Evolutionary conservation across 2,888 invertebrate species (phyloP).

Genomic region (Coelinius sp.): DNA sequence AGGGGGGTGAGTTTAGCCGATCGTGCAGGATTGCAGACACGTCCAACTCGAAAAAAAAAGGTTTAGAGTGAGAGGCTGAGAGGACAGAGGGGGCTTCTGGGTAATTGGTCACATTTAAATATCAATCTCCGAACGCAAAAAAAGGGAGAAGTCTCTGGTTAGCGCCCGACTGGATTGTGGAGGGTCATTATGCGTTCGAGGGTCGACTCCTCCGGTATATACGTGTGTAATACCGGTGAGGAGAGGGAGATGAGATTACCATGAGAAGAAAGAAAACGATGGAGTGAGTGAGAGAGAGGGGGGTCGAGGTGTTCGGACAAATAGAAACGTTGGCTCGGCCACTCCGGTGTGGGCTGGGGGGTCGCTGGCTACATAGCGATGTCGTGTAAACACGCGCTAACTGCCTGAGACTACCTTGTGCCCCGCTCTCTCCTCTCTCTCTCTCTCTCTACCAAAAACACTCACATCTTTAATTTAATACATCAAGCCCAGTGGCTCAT

Average conservation of each 20-base stretch:
- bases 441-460: constrained; percentile 27
- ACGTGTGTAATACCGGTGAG: constrained; percentile 29
- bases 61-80: constrained; percentile 31
- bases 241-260: constrained; percentile 30
- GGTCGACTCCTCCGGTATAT: constrained; percentile 36
- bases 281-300: constrained; percentile 40
- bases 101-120: constrained; percentile 58
- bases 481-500: constrained; percentile 8
- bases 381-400: constrained; percentile 71
- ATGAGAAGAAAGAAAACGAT: constrained; percentile 27
- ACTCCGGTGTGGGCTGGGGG: constrained; percentile 51
- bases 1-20: constrained; percentile 18
- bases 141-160: constrained; percentile 42
- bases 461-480: not conserved
- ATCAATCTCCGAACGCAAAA: constrained; percentile 51
- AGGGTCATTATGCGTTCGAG: constrained; percentile 54
- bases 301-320: constrained; percentile 61
- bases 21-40: constrained; percentile 11
- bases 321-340: constrained; percentile 65
- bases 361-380: constrained; percentile 68
- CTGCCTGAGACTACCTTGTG: constrained; percentile 58
- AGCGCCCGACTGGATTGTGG: constrained; percentile 41
- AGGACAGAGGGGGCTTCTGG: constrained; percentile 45
- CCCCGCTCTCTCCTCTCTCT: constrained; percentile 29
- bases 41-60: constrained; percentile 11